A percentile compares a stretch with the other conserved stretches of the same genome.
phyloP scores from a whole-genome alignment of 30 jellyfish, hydroid and myxozoan genomes.

The Cassiopea xamachana region DNA sequence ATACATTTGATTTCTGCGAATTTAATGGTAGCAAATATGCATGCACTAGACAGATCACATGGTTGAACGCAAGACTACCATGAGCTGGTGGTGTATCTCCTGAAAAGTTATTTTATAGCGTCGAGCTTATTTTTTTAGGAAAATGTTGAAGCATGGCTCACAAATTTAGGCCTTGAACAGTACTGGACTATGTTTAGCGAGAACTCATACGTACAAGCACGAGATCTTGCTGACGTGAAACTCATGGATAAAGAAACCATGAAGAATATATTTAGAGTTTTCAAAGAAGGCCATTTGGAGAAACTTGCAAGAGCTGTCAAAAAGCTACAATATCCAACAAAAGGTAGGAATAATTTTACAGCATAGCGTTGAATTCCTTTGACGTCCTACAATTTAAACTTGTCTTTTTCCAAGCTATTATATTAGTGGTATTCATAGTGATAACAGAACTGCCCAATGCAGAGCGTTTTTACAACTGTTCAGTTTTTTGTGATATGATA shows the following conservation, averaged over 20 bases:
- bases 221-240: conserved; percentile 92
- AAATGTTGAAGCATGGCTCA: conserved; percentile 90
- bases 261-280: conserved; percentile 58
- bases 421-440: no score
- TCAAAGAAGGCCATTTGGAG: conserved; percentile 89
- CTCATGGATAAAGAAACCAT: conserved; percentile 71
- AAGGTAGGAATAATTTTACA: conserved; percentile 47
- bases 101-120: not conserved
- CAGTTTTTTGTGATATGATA: no score
- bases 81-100: not conserved
- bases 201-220: conserved; percentile 89
- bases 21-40: no score
- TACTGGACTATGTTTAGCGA: conserved; percentile 83
- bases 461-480: no score
- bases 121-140: conserved; percentile 52
- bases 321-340: conserved; percentile 87
- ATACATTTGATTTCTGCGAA: no score
- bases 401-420: no score
- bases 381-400: no score
- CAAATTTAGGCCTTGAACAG: conserved; percentile 78
- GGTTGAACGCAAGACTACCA: no score
- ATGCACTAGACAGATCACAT: no score
- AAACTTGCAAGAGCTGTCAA: conserved; percentile 74
- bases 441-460: no score
- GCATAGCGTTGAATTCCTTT: no score